Conservation (phyloP, 2,113 vertebrate genomes). For the Podilymbus podiceps region DNA sequence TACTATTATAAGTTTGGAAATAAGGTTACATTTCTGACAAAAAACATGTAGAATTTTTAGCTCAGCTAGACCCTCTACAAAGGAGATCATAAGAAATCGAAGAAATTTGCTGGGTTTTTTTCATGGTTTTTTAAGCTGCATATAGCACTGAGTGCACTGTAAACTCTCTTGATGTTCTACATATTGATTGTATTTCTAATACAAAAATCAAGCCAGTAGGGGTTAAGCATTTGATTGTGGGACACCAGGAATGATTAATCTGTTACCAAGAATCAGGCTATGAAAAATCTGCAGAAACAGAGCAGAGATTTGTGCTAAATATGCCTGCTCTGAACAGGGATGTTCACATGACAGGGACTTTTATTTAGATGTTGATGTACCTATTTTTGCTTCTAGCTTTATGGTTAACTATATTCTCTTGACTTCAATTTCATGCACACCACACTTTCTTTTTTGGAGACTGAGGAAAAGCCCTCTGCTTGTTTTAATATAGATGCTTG, state of each 20-base stretch:
- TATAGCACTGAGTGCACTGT: neutral
- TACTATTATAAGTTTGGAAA: neutral
- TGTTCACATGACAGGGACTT: neutral
- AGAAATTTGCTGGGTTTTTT: neutral
- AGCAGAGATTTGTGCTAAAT: neutral
- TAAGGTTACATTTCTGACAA: neutral
- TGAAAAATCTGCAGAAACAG: neutral
- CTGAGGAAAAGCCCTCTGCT: neutral
- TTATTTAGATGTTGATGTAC: neutral
- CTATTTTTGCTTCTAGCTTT: neutral
- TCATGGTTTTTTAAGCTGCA: neutral
- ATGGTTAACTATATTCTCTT: neutral
- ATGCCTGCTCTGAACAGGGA: neutral
- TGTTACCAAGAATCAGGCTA: neutral
- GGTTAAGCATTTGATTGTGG: neutral
- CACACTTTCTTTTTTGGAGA: neutral
- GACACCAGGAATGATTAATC: neutral
- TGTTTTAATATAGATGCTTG: neutral
- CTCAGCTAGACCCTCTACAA: neutral
- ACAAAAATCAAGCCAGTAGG: neutral
- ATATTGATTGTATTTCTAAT: neutral
- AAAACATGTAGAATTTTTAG: neutral
- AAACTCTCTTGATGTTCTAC: neutral
- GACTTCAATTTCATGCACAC: accelerated
- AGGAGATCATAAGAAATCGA: neutral